Percentiles rank a stretch among this genome's conserved stretches.
Evolutionary conservation across 2,113 vertebrate species (phyloP).

Genomic region (Myxocyprinus asiaticus): DNA sequence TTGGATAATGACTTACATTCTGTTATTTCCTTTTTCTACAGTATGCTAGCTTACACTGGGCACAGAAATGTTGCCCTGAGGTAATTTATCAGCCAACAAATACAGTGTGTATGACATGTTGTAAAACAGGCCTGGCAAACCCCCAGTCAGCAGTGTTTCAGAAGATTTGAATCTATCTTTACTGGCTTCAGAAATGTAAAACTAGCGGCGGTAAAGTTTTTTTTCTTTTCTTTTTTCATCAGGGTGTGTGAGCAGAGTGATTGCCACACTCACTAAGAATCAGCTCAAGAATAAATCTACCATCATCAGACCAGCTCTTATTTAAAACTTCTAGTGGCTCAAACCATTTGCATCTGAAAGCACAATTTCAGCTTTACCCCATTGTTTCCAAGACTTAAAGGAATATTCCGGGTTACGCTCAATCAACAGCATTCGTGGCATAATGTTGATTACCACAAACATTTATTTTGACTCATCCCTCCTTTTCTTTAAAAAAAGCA

Average conservation of each 20-base stretch:
- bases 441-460: too few species aligned
- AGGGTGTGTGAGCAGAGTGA: too few species aligned
- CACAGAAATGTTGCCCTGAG: constrained; percentile 47
- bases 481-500: too few species aligned
- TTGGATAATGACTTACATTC: constrained; percentile 62
- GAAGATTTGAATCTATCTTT: constrained; percentile 23
- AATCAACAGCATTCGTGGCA: too few species aligned
- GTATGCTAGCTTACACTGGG: constrained; percentile 47
- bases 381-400: too few species aligned
- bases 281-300: constrained; percentile 47
- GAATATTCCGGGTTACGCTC: too few species aligned
- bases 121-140: constrained; percentile 21
- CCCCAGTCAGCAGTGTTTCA: background rate
- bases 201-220: too few species aligned
- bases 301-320: constrained; percentile 46
- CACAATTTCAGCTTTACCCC: too few species aligned
- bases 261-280: background rate
- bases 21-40: constrained; percentile 50
- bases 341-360: constrained; percentile 21
- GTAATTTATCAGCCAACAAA: constrained; percentile 44
- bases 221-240: too few species aligned
- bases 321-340: constrained; percentile 47
- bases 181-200: too few species aligned
- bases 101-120: constrained; percentile 9
- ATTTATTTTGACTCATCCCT: too few species aligned